Conservation (phyloP, 2,113 vertebrate genomes). For the Eulemur macaco region DNA sequence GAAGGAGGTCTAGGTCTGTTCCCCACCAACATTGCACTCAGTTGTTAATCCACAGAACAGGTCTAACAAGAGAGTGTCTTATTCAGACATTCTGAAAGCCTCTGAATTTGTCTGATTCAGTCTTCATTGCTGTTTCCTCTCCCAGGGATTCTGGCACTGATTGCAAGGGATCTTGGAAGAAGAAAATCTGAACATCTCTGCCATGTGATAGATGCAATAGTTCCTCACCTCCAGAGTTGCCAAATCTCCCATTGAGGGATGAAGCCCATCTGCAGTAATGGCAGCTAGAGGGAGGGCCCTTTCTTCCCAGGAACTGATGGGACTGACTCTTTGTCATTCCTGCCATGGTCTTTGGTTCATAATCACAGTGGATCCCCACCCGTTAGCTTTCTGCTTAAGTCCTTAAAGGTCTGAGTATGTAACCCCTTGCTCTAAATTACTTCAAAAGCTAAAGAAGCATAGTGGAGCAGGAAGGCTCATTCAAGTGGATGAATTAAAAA, state of each 20-base stretch:
- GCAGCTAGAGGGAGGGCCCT: background rate
- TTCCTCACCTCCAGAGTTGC: background rate
- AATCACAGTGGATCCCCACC: background rate
- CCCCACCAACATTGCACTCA: fast-evolving
- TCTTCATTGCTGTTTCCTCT: background rate
- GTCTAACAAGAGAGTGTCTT: background rate
- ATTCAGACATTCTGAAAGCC: background rate
- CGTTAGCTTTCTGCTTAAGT: background rate
- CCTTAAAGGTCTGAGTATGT: background rate
- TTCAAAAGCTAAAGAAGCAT: background rate
- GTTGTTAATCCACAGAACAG: background rate
- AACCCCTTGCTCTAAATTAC: background rate
- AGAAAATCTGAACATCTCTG: background rate
- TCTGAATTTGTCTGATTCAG: background rate
- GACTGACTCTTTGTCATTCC: background rate
- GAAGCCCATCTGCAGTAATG: background rate
- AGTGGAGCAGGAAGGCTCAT: background rate
- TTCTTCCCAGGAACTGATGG: background rate
- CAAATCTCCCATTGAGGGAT: background rate
- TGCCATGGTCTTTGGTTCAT: background rate
- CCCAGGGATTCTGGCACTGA: background rate
- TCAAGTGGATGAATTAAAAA: background rate
- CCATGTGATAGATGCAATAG: background rate
- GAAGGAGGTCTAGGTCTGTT: background rate
- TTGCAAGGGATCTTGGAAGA: background rate